A percentile compares a stretch with the other conserved stretches of the same genome.
phyloP scores from a whole-genome alignment of 2,888 invertebrate genomes.

The Plagiodera versicolora region DNA sequence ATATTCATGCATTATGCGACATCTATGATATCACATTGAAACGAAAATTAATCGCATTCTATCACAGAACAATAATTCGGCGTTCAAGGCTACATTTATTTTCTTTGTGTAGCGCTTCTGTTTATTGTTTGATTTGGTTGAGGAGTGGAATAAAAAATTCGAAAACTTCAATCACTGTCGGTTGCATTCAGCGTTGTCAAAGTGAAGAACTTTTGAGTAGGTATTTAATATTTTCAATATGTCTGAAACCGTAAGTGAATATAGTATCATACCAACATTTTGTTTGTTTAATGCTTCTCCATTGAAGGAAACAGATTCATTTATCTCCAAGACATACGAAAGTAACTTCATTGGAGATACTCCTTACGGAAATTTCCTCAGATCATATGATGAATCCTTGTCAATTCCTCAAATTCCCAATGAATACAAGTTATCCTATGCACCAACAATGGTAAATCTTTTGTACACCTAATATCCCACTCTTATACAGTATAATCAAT shows the following conservation, averaged over 20 bases:
- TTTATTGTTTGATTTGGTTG: too few relatives aligned
- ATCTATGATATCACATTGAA: too few relatives aligned
- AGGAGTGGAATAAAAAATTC: too few relatives aligned
- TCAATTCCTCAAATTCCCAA: constrained; percentile 25
- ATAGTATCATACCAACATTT: neutral
- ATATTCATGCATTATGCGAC: too few relatives aligned
- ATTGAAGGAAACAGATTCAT: constrained; percentile 25
- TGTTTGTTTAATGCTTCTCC: constrained; percentile 1
- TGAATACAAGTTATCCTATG: constrained; percentile 35
- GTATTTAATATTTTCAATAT: constrained; percentile 16
- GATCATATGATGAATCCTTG: constrained; percentile 27
- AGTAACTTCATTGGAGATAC: constrained; percentile 21
- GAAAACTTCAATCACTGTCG: neutral
- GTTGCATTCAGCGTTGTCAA: too few relatives aligned
- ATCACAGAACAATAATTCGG: too few relatives aligned
- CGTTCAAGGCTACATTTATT: too few relatives aligned
- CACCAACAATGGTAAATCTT: constrained; percentile 37
- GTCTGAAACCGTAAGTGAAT: constrained; percentile 35
- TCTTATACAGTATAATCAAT: neutral
- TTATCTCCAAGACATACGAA: constrained; percentile 17
- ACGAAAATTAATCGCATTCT: too few relatives aligned
- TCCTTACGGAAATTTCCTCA: constrained; percentile 23
- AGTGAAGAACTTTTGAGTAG: constrained; percentile 12
- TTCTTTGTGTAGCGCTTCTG: too few relatives aligned
- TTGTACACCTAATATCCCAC: neutral